Evolutionary conservation across 2,113 vertebrate species (phyloP), one percentile per base, ranked within the genome.

Genomic region (Rhinopomastus cyanomelas): DNA sequence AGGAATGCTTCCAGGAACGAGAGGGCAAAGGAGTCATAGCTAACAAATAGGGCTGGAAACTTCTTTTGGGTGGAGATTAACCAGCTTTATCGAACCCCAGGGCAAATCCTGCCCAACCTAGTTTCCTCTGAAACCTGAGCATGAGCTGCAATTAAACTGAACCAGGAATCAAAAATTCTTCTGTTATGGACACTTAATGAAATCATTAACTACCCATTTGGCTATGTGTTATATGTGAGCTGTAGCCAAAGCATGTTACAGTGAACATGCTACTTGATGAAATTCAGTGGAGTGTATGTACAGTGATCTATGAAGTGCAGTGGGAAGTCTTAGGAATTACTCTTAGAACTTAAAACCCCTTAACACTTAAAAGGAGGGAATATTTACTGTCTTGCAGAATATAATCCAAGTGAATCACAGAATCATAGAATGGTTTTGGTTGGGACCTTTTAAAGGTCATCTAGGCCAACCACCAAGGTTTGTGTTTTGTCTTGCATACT

Each of bases 1-100:
- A 79, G 85, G 81, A 94, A 76, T 66, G 71, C 75, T 94, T 95
- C 91, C 92, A 95, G 86, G 74, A 92, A 88, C 67, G 59, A 76
- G 90, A 86, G 75, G 36, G 61, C 1, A 0, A 62, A 89, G 71
- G 61, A 85, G 62, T 76, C 1, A 0, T 51, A 84, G 80, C 42
- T 93, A 46, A 88, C 71, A 83, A 85, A 53, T 32, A 88, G n/a
- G 44, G 21, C 56, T 80, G 36, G 80, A 81, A 92, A 73, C 15
- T 25, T 27, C 26, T 22, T 53, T 46, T 29, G 19, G 29, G 14
- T 87, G 65, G 72, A 92, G 44, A 51, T 32, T 78, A 76, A 62
- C 59, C 79, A 72, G 61, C 30, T 12, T 84, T 92, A 55, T 53
- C 0, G 0, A 94, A 69, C 21, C 68, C 34, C 34, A 52, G 74